Conservation (phyloP, 2,797 vertebrate genomes). For the Eulemur mongoz region DNA sequence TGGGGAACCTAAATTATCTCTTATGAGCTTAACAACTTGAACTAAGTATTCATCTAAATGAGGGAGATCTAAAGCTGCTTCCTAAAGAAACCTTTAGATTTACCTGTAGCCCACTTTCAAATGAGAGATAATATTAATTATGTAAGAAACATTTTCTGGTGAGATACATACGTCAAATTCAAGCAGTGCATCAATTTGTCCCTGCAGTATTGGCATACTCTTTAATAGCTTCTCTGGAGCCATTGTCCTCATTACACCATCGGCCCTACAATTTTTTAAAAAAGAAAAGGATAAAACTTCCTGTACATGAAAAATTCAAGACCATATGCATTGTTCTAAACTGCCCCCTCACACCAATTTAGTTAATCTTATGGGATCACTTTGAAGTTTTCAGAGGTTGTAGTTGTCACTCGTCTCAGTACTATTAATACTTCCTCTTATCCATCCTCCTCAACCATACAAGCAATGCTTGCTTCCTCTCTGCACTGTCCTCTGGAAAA, state of each 20-base stretch:
- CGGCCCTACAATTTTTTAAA: constrained; percentile 88
- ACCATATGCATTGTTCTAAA: not conserved
- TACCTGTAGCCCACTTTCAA: not conserved
- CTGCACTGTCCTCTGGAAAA: not conserved
- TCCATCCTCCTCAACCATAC: not conserved
- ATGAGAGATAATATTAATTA: not conserved
- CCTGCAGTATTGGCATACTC: constrained; percentile 97
- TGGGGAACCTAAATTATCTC: not conserved
- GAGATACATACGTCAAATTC: constrained; percentile 95
- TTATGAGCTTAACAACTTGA: not conserved
- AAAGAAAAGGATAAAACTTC: not conserved
- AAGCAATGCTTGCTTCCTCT: not conserved
- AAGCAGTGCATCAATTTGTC: constrained; percentile 97
- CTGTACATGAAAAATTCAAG: not conserved
- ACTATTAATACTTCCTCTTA: not conserved
- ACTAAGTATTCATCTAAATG: not conserved
- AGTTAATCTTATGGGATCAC: not conserved
- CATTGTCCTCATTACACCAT: constrained; percentile 98
- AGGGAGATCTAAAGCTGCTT: not conserved
- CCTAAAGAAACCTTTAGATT: not conserved
- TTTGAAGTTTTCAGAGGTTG: not conserved
- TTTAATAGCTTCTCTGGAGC: constrained; percentile 97
- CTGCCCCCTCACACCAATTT: not conserved
- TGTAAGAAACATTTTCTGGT: not conserved
- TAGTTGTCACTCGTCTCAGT: not conserved